Base-by-base conservation (phyloP, 2,113 vertebrate genomes). In the Sclerurus mexicanus region DNA sequence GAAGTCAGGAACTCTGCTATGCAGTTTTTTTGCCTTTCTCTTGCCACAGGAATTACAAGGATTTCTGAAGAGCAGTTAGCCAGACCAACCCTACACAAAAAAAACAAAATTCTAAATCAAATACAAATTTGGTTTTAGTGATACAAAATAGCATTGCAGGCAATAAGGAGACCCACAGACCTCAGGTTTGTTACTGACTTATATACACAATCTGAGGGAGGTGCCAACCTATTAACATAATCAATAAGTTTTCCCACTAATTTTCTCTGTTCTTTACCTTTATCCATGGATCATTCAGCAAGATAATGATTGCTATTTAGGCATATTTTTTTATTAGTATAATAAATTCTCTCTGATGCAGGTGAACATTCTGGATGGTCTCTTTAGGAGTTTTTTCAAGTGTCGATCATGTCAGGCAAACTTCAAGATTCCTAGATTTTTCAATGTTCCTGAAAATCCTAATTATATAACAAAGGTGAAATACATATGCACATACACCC, bases 1-100 rank as follows among this genome's bases (percentile, higher is more conserved):
- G 58, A 95, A 89, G 28, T 23, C 53, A 50, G 50, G 83, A 86
- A 79, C 22, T 83, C 88, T 74, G 56, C 59, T 87, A 12, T 79
- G 56, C 50, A 47, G 2, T 4, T 47, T 95, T 85, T 91, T 86
- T 90, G 39, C 37, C 67, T 76, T 31, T 77, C 9, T 42, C 6
- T 78, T 71, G 4, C n/a, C 16, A 73, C 10, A 35, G 30, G 6
- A 7, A 23, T 74, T 52, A 18, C 6, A 56, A 55, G 3, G 10
- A 85, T 74, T 85, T 92, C 19, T 78, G 44, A 62, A 56, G 40
- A n/a, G 8, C 0, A 3, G 2, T 11, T 22, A 66, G 33, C 9
- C 4, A 93, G 52, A 55, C 4, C 12, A 72, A n/a, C 31, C 10
- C 10, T 33, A 56, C 21, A 35, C 23, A 33, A 31, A 76, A 47